Base-by-base conservation (phyloP, 35 echinoderm and acorn worm species). In the Lytechinus pictus region DNA sequence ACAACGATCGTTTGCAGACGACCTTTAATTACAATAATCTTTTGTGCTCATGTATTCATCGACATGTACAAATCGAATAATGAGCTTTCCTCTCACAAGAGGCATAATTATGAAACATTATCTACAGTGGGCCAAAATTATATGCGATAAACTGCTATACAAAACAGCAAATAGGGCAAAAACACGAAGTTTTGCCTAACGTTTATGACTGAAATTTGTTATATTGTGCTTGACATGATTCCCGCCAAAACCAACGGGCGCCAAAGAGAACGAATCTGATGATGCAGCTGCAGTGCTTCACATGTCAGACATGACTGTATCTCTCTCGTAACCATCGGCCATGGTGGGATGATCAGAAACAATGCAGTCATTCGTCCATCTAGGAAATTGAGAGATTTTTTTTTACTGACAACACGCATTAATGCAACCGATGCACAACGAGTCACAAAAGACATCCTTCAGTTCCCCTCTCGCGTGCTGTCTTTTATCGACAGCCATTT, bases 211-310 rank as follows among this genome's bases (percentile, higher is more conserved):
- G 66, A 16, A 79, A 2, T 24, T n/a, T 79, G 5, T 79, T 16
- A 24, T 24, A 79, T 44, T 24, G 66, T 79, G 66, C 66, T n/a
- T 79, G 13, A 58, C 56, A 79, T 24, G 19, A 24, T 79, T 79
- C 66, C 66, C 66, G 66, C 66, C 66, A 79, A 79, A 79, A 79
- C 66, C 66, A 79, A 79, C 66, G 66, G 66, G 66, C 66, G 66
- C 66, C 66, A 79, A 79, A 79, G 4, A 24, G 16, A 79, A 24
- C 8, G 66, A 79, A 79, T 79, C 66, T 79, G 66, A 79, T 79
- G 66, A 79, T 79, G 66, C 66, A 79, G 66, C 66, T 79, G 66
- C 66, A 79, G n/a, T 79, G 16, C 66, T 79, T 79, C 66, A 79
- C 66, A 79, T 79, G 19, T 79, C 16, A 16, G 66, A 79, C 66